phyloP scores from a whole-genome alignment of 1,140 invertebrate species.

The Drosophila melanica region DNA sequence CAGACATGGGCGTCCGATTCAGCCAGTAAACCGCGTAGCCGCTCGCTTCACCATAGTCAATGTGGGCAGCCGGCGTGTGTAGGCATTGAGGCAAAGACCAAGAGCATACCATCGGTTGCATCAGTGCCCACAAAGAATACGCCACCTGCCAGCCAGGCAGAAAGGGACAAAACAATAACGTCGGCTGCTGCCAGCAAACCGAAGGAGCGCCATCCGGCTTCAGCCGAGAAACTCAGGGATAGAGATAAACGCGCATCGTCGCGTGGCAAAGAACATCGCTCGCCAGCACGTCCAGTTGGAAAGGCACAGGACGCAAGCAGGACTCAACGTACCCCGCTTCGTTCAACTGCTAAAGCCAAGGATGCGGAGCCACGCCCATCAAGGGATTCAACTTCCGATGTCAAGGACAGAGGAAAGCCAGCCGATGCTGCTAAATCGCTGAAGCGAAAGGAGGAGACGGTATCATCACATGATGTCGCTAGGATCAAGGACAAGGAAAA shows the following conservation, averaged over 20 bases:
- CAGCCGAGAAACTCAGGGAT: not conserved
- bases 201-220: not conserved
- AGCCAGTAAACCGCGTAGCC: not conserved
- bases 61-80: not conserved
- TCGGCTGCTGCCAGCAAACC: not conserved
- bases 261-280: not conserved
- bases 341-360: not conserved
- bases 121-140: not conserved
- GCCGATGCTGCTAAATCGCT: not conserved
- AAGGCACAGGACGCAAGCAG: not conserved
- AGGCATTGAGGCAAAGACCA: not conserved
- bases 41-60: not conserved
- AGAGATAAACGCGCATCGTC: too few species aligned
- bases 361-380: too few species aligned
- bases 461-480: too few species aligned
- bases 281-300: too few species aligned
- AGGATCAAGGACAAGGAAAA: not conserved
- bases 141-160: too few species aligned
- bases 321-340: too few species aligned
- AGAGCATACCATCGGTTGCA: not conserved
- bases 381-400: too few species aligned
- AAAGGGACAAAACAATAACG: not conserved
- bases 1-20: slow-evolving; percentile 9
- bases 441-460: not conserved
- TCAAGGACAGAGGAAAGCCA: not conserved